Evolutionary conservation across 2,113 vertebrate genomes (phyloP), one percentile per base, ranked within the genome.

Genomic region (Petromus typicus): DNA sequence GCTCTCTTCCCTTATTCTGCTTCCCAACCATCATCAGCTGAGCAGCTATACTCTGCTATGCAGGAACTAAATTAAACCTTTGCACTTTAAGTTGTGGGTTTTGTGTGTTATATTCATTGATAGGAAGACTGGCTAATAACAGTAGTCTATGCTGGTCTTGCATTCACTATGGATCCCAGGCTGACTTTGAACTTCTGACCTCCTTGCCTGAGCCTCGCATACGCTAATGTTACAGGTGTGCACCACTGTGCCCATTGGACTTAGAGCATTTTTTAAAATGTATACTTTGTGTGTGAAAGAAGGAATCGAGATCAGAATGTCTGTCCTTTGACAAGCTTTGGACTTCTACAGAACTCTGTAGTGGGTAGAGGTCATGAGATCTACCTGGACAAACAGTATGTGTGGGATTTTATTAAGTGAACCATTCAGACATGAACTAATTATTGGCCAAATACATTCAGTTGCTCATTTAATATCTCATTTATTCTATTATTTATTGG

Each of bases 401-500:
- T 92, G 66, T 86, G 61, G 66, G 40, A n/a, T 96, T 92, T 67
- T 63, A 51, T 5, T 48, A 79, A 86, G 10, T 78, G 48, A 54
- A 64, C 7, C 37, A 17, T 67, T 91, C 87, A 82, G 37, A 71
- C 34, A 11, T 66, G 27, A 83, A 57, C 89, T 76, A 79, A 94
- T 69, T 88, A 67, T 93, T 78, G 82, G 37, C 80, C 64, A 93
- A 71, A 27, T 83, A 20, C 54, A 64, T 54, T 95, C 73, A 91
- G 7, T 80, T n/a, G 67, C 40, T 90, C 61, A 86, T 75, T 80
- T 89, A 87, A 87, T 87, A 61, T 87, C 92, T 96, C 7, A 69
- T 78, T 94, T 92, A 40, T 93, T n/a, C 14, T 91, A 32, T 87
- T 89, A 90, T 67, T 83, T 69, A 83, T 37, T 71, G n/a, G 82